Evolutionary conservation across 2,113 vertebrate genomes (phyloP).

Genomic region (Aspiorhynchus laticeps): DNA sequence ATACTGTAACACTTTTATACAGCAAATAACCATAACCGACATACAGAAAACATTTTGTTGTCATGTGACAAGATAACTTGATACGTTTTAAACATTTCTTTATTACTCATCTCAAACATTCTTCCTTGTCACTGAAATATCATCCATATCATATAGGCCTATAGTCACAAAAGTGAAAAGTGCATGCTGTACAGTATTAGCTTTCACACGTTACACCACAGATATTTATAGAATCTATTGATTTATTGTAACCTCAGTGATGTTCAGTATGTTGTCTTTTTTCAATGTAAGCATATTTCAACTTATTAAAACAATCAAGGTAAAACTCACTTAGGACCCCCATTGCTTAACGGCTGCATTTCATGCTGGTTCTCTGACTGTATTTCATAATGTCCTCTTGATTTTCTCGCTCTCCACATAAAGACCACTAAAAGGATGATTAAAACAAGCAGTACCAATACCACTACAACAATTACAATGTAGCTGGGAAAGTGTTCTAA

Average conservation of each 20-base stretch:
- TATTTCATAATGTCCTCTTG: background rate
- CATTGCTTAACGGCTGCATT: background rate
- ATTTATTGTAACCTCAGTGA: background rate
- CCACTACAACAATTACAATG: accelerated
- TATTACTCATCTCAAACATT: background rate
- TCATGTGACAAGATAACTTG: background rate
- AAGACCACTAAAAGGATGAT: background rate
- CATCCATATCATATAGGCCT: background rate
- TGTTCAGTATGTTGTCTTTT: background rate
- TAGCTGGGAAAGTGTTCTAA: background rate
- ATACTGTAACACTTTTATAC: background rate
- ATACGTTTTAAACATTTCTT: background rate
- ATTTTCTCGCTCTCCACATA: background rate
- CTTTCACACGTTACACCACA: background rate
- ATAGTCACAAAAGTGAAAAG: background rate
- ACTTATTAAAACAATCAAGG: background rate
- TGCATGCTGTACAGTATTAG: background rate
- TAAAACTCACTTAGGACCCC: background rate
- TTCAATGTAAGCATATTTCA: background rate
- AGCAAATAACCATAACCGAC: background rate
- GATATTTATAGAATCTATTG: background rate
- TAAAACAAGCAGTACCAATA: accelerated
- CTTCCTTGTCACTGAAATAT: background rate
- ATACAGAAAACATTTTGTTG: background rate
- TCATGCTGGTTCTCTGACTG: background rate